Evolutionary conservation across 2,797 vertebrate genomes (phyloP).

Genomic region (Paguma larvata): DNA sequence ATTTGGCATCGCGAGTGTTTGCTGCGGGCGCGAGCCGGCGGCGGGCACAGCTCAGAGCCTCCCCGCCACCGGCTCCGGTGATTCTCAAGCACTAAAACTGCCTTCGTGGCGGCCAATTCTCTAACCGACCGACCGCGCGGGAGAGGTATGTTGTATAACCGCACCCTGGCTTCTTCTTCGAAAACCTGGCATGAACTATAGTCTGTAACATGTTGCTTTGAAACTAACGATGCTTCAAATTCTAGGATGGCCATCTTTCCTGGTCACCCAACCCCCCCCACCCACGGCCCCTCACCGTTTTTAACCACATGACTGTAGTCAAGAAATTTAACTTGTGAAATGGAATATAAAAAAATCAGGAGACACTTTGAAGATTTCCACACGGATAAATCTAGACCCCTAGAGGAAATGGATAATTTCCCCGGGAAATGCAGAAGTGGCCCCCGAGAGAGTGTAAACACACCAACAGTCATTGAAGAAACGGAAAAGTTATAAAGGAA

Average conservation of each 20-base stretch:
- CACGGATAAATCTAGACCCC: not conserved
- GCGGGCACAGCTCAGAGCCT: too few species aligned
- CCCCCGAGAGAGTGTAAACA: not conserved
- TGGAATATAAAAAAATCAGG: not conserved
- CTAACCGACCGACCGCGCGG: not conserved
- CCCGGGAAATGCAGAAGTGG: not conserved
- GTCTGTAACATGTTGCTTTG: not conserved
- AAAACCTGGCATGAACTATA: accelerated
- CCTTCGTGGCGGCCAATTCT: accelerated
- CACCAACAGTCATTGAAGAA: not conserved
- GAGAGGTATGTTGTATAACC: accelerated
- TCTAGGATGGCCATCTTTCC: not conserved
- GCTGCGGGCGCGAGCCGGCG: too few species aligned
- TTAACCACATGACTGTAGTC: not conserved
- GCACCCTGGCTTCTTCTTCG: too few species aligned
- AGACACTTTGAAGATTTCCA: not conserved
- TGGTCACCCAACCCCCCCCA: not conserved
- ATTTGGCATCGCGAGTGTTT: too few species aligned
- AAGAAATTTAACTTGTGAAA: not conserved
- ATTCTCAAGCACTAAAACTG: not conserved
- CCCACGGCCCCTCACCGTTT: not conserved
- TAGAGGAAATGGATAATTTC: not conserved
- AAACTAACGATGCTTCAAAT: not conserved
- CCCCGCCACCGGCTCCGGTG: not conserved
- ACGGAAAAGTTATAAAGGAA: not conserved